Percentiles rank a stretch among this genome's conserved stretches.
These are phyloP conservation scores for Meliscaeva auricollis DNA, from an alignment of 2,888 invertebrate genomes.

Conservation along the genomic window DNA sequence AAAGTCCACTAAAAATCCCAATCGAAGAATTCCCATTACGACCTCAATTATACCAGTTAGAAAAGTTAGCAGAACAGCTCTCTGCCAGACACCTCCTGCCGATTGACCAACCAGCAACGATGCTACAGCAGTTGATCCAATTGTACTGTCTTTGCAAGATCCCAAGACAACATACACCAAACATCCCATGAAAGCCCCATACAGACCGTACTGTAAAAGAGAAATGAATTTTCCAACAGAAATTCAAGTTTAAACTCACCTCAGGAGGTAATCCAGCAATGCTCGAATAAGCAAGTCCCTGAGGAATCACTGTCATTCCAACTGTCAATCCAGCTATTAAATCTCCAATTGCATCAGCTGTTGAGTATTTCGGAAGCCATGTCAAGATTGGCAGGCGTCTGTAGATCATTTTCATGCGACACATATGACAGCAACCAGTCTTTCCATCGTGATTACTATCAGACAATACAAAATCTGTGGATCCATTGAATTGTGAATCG, in stretches of 20 bases:
- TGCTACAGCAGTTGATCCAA: slow-evolving; percentile 96
- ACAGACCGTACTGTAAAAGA: slow-evolving; percentile 92
- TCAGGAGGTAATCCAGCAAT: slow-evolving; percentile 91
- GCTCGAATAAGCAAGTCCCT: slow-evolving; percentile 92
- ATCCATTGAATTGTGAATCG: slow-evolving; percentile 81
- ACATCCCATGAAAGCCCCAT: slow-evolving; percentile 95
- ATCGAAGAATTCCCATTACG: slow-evolving; percentile 91
- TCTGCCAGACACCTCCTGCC: slow-evolving; percentile 87
- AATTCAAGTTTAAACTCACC: slow-evolving; percentile 82
- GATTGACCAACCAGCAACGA: slow-evolving; percentile 93
- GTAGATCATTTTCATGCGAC: slow-evolving; percentile 57
- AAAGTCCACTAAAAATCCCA: slow-evolving; percentile 95
- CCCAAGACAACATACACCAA: slow-evolving; percentile 95
- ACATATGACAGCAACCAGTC: slow-evolving; percentile 37
- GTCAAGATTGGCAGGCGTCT: slow-evolving; percentile 89
- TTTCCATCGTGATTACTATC: slow-evolving; percentile 79
- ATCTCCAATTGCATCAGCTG: slow-evolving; percentile 91
- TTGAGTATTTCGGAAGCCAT: slow-evolving; percentile 92
- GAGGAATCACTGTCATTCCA: slow-evolving; percentile 88
- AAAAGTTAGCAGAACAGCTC: slow-evolving; percentile 90
- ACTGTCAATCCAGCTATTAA: slow-evolving; percentile 97
- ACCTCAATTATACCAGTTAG: slow-evolving; percentile 90
- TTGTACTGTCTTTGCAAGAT: slow-evolving; percentile 95
- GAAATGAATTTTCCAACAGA: background rate
- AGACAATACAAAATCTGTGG: slow-evolving; percentile 81